Conservation (phyloP, 2,113 vertebrate species). For the Phodopus roborovskii region DNA sequence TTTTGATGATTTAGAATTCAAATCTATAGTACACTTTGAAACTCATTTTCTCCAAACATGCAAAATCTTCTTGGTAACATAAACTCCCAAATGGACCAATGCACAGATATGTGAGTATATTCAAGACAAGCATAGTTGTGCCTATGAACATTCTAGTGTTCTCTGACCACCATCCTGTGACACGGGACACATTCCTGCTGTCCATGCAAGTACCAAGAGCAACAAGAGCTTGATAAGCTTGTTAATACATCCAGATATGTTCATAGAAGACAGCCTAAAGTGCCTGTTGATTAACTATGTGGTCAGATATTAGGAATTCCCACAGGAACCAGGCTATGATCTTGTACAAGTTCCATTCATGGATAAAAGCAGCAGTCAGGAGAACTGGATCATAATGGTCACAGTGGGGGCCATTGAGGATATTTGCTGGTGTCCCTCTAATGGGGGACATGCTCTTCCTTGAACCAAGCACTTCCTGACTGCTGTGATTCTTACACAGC, state of each 20-base stretch:
- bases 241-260: neutral
- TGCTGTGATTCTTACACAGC: neutral
- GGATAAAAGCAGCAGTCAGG: neutral
- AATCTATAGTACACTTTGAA: neutral
- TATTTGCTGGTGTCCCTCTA: neutral
- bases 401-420: neutral
- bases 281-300: neutral
- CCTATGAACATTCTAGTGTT: neutral
- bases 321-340: neutral
- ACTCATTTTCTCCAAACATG: neutral
- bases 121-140: neutral
- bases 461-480: neutral
- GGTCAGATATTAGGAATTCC: neutral
- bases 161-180: neutral
- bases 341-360: no score
- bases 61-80: neutral
- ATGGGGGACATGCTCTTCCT: neutral
- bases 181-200: fast-evolving
- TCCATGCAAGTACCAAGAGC: neutral
- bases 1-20: neutral
- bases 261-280: neutral
- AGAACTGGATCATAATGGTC: neutral
- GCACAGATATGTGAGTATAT: no score
- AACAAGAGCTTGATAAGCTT: neutral
- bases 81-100: neutral